Evolutionary conservation across 2,113 vertebrate genomes (phyloP), one percentile per base, ranked within the genome.

Genomic region (Rostratula benghalensis): DNA sequence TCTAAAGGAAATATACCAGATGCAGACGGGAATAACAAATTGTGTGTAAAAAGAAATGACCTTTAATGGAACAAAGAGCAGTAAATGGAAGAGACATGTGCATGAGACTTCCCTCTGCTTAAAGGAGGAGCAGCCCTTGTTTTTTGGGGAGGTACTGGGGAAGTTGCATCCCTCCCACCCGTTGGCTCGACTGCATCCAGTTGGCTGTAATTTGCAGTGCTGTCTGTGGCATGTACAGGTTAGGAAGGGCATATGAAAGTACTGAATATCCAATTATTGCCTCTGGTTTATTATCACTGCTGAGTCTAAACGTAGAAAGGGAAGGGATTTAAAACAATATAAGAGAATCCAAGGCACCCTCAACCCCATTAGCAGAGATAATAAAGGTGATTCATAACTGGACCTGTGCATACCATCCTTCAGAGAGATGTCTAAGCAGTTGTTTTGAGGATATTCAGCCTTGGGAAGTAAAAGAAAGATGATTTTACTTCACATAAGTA

Each of bases 331-430:
- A 76, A 95, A 88, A 86, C 54, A 83, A 46, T 70, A 10, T 45
- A 61, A 69, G n/a, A 88, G 79, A 90, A 86, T 70, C 79, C 56
- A 74, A 90, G 68, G 35, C 63, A 83, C 59, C 67, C 54, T 88
- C 23, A 28, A 76, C 82, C 50, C 50, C 60, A 86, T 92, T 95
- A 90, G n/a, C 30, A 61, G 67, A 85, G 59, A 86, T 88, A 94
- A 92, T 88, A 70, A 90, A 96, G 63, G 65, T 57, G 85, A 90
- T 93, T 95, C 71, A 73, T 73, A 83, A 87, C 82, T 39, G 35
- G 30, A 84, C 15, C 10, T 54, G 51, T 33, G 31, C 28, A 74
- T 51, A 81, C 69, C 69, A 65, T 71, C 51, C 48, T 93, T 91
- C 65, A 89, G 56, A 89, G 37, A 41, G 60, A 78, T 17, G 51